phyloP scores from a whole-genome alignment of 2,888 invertebrate species.

The Synergus itoensis region DNA sequence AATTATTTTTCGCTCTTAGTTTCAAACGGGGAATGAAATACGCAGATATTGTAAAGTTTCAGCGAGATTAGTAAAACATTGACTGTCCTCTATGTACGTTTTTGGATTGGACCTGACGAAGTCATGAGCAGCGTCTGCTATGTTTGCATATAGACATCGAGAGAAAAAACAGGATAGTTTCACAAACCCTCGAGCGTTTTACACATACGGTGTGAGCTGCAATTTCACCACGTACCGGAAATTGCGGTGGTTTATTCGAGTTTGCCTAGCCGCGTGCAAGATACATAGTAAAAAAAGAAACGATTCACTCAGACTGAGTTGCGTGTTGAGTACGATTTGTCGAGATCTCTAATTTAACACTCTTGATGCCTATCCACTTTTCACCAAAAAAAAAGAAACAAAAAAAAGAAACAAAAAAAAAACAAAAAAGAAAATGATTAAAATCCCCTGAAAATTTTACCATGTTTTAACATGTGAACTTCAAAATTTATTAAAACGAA shows the following conservation, averaged over 20 bases:
- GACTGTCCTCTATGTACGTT: not conserved
- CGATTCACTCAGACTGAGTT: conserved; percentile 46
- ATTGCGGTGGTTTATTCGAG: conserved; percentile 59
- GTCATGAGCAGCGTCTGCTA: conserved; percentile 20
- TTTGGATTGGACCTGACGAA: not conserved
- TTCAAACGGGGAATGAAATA: not conserved
- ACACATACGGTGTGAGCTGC: conserved; percentile 46
- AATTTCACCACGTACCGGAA: conserved; percentile 60
- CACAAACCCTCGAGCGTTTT: conserved; percentile 43
- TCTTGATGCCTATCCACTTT: not conserved
- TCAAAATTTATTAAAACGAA: too few relatives aligned
- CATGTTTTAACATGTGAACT: not conserved
- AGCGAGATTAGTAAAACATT: not conserved
- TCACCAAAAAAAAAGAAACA: not conserved
- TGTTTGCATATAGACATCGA: conserved; percentile 33
- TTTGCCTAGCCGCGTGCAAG: conserved; percentile 53
- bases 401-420: too few relatives aligned
- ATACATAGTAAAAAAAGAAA: conserved; percentile 23
- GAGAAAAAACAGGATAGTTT: conserved; percentile 40
- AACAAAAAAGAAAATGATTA: not conserved
- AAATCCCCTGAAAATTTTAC: not conserved
- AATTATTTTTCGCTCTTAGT: not conserved
- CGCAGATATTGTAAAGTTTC: not conserved
- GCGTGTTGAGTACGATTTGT: conserved; percentile 54
- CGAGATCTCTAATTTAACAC: conserved; percentile 50